Percentiles rank a stretch among this genome's conserved stretches.
Conservation (phyloP, 2,797 vertebrate species). For the Apogon talboti region DNA sequence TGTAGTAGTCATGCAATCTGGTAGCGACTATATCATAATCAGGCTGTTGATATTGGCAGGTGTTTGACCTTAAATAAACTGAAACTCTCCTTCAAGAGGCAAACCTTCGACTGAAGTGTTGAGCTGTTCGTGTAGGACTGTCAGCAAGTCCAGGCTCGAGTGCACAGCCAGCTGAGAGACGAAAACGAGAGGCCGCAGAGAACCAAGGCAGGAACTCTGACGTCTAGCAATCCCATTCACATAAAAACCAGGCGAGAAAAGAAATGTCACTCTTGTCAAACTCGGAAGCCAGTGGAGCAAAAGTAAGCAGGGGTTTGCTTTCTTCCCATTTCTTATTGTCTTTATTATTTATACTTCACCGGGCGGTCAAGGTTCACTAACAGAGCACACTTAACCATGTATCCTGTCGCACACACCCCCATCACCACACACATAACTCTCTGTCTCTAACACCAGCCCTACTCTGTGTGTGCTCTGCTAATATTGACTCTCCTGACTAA, state of each 20-base stretch:
- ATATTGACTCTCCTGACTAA: conserved; percentile 95
- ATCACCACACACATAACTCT: conserved; percentile 49
- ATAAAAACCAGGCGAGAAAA: conserved; percentile 63
- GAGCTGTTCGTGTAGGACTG: conserved; percentile 47
- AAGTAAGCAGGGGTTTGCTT: conserved; percentile 70
- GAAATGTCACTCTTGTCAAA: conserved; percentile 71
- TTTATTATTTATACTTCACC: conserved; percentile 74
- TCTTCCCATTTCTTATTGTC: conserved; percentile 76
- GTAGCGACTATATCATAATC: conserved; percentile 59
- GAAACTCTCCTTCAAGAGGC: conserved; percentile 38
- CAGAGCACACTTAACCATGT: conserved; percentile 72
- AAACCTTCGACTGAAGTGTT: conserved; percentile 54
- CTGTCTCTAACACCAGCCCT: conserved; percentile 84
- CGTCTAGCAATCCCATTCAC: conserved; percentile 64
- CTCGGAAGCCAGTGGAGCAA: conserved; percentile 61
- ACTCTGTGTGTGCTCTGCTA: conserved; percentile 92
- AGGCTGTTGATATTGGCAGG: conserved; percentile 60
- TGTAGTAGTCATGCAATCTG: conserved; percentile 41
- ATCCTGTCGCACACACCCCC: conserved; percentile 58
- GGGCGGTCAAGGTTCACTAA: conserved; percentile 80
- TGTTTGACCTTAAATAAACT: conserved; percentile 62
- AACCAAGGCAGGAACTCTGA: conserved; percentile 35
- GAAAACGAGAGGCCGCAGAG: conserved; percentile 17
- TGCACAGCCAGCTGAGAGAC: conserved; percentile 28
- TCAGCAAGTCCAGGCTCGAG: conserved; percentile 56